These are phyloP conservation scores for Dryobotodes eremita DNA, from an alignment of 2,888 invertebrate species.

Conservation along the genomic window DNA sequence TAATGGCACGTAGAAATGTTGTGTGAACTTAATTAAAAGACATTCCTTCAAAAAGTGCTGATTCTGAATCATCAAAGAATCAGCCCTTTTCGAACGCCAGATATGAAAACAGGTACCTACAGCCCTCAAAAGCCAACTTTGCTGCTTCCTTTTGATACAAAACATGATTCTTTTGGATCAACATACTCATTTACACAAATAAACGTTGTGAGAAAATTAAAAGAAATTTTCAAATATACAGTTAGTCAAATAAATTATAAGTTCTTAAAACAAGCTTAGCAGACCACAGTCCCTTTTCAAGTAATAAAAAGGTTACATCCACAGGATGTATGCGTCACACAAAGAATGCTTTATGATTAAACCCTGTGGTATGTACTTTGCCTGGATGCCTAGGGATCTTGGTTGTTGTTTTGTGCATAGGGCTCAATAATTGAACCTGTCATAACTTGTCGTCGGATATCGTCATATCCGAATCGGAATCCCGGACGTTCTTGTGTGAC, in stretches of 20 bases:
- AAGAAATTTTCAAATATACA: background rate
- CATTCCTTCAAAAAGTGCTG: background rate
- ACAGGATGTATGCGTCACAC: conserved; percentile 53
- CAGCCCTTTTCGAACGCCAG: background rate
- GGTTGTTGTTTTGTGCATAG: conserved; percentile 26
- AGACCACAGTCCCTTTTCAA: conserved; percentile 14
- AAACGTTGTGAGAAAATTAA: background rate
- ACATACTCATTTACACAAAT: background rate
- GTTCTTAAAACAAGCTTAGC: background rate
- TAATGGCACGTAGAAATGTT: background rate
- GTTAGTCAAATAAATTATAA: background rate
- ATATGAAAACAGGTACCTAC: background rate
- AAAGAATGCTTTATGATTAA: conserved; percentile 45
- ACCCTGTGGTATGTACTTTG: conserved; percentile 41
- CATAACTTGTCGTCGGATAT: conserved; percentile 27
- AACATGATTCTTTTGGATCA: background rate
- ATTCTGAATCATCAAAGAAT: background rate
- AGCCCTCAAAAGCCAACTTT: background rate
- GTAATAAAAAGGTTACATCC: conserved; percentile 19
- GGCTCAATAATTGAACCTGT: conserved; percentile 21
- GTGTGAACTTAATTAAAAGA: background rate
- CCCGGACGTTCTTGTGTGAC: conserved; percentile 12
- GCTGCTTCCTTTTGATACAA: background rate
- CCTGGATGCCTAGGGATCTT: conserved; percentile 27
- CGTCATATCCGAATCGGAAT: conserved; percentile 42